Evolutionary conservation across 2,113 vertebrate genomes (phyloP).

Genomic region (Lycaon pictus): DNA sequence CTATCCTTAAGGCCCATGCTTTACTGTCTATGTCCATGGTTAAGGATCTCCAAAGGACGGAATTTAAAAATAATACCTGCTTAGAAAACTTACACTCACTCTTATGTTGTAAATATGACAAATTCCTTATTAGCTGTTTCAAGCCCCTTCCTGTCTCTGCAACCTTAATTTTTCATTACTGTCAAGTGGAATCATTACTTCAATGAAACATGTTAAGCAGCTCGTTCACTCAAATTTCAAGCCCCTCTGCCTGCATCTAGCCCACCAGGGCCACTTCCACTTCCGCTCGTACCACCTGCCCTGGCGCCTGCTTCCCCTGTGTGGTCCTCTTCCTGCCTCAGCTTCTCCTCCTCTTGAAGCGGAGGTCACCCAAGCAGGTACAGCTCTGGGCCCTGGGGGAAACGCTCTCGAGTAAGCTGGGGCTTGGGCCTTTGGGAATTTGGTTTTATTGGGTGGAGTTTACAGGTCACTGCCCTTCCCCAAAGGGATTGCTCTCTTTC

Average conservation of each 20-base stretch:
- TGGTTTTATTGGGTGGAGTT: not conserved
- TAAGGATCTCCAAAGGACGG: not conserved
- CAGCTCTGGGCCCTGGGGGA: not conserved
- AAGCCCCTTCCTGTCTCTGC: not conserved
- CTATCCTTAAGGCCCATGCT: not conserved
- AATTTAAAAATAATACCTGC: slow-evolving; percentile 14
- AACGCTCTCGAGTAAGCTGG: not conserved
- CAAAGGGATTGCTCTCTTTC: not conserved
- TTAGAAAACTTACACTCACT: not conserved
- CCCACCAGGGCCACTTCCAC: not conserved
- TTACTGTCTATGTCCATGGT: not conserved
- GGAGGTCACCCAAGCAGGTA: not conserved
- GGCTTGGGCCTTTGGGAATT: not conserved
- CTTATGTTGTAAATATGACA: not conserved
- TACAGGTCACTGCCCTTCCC: not conserved
- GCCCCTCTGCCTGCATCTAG: not conserved
- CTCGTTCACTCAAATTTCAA: not conserved
- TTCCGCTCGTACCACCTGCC: no score
- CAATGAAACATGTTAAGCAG: not conserved
- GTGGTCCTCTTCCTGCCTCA: accelerated
- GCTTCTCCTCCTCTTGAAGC: not conserved
- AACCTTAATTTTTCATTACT: not conserved
- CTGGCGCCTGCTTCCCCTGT: not conserved
- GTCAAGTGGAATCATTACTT: not conserved
- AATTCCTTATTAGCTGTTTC: not conserved